Evolutionary conservation across 2,797 vertebrate species (phyloP), one percentile per base, ranked within the genome.

Genomic region (Sarcoramphus papa): DNA sequence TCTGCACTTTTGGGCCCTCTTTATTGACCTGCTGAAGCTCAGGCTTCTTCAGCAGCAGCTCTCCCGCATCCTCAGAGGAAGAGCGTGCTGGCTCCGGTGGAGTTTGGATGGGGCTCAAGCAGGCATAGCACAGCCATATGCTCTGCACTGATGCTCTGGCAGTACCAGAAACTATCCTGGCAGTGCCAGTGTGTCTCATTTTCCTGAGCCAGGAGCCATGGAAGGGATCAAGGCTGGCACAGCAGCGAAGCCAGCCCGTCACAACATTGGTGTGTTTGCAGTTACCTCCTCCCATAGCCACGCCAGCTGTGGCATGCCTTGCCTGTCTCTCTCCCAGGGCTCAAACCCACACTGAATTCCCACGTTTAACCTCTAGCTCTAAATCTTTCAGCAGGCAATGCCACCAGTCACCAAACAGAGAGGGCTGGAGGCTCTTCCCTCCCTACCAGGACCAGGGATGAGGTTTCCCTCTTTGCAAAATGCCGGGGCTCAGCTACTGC

Each of bases 301-400:
- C 1, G 1, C n/a, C 0, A 0, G 41, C 76, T 85, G 10, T 0
- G 0, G 65, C 4, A 2, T 57, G 14, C 41, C 76, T 64, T 68
- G n/a, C 43, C 20, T 62, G 28, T 25, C 65, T 35, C 65, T 25
- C 12, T 88, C 43, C n/a, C 1, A 0, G 35, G 17, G 17, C 40
- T 90, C 83, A 73, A 70, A 92, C 27, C 7, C 18, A 31, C 31
- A 10, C 27, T 23, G 27, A 95, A n/a, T 40, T 33, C 15, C 67
- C 43, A 79, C 6, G 22, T 86, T 95, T 82, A 79, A 91, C 19
- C 10, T 62, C 53, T 23, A 90, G 30, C 83, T 90, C 65, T 45
- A 62, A 65, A 30, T 43, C 45, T 60, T 73, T 48, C 6, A 2
- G 24, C 28, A 16, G 19, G 31, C 56, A 76, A 20, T n/a, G 21